Percentiles rank a stretch among this genome's conserved stretches.
Conservation (phyloP, 2,888 invertebrate species). For the Amiota mariae region DNA sequence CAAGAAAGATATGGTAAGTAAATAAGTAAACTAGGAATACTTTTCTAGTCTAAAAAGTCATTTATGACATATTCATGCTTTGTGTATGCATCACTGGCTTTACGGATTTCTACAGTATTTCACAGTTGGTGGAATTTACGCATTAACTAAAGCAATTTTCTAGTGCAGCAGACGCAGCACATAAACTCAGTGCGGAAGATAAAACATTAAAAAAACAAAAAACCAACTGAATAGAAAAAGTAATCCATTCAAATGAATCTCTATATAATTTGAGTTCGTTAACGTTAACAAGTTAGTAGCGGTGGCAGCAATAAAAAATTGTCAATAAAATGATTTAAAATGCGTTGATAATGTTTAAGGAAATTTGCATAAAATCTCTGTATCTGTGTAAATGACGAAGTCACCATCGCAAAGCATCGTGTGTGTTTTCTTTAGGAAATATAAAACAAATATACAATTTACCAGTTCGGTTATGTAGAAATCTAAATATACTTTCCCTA, state of each 20-base stretch:
- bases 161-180: background rate
- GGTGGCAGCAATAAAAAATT: background rate
- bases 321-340: slow-evolving; percentile 15
- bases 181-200: background rate
- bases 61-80: too few species aligned
- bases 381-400: background rate
- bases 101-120: slow-evolving; percentile 8
- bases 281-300: background rate
- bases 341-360: background rate
- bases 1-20: too few species aligned
- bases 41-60: too few species aligned
- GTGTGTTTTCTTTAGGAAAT: background rate
- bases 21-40: too few species aligned
- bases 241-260: background rate
- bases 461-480: too few species aligned
- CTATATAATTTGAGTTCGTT: background rate
- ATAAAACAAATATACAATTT: background rate
- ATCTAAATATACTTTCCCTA: too few species aligned
- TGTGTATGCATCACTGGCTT: too few species aligned
- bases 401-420: background rate
- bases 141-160: slow-evolving; percentile 17
- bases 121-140: slow-evolving; percentile 15
- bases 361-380: background rate
- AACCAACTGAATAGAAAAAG: background rate
- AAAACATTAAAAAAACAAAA: background rate